Percentiles rank a stretch among this genome's conserved stretches.
Conservation (phyloP, 2,113 vertebrate genomes). For the Miniopterus natalensis region DNA sequence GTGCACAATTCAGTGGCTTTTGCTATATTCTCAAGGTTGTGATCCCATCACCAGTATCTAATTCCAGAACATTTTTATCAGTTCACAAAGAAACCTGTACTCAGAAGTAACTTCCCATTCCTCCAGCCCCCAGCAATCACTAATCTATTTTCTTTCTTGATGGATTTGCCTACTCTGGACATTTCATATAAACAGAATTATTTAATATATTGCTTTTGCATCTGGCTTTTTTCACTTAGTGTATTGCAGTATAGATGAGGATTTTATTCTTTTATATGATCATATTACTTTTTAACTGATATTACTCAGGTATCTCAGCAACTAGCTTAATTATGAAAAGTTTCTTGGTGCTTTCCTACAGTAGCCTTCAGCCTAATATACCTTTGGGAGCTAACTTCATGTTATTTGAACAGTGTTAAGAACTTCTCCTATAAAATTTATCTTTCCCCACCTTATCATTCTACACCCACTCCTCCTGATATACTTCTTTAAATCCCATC, state of each 20-base stretch:
- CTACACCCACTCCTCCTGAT: background rate
- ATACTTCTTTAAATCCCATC: background rate
- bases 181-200: constrained; percentile 6
- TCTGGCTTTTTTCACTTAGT: background rate
- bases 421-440: background rate
- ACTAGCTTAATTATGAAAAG: constrained; percentile 34
- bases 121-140: background rate
- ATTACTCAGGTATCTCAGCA: background rate
- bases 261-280: constrained; percentile 1
- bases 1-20: background rate
- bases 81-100: background rate
- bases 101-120: background rate
- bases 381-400: background rate
- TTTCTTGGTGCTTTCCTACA: background rate
- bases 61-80: constrained; percentile 57
- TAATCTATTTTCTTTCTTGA: background rate
- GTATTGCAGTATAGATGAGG: background rate
- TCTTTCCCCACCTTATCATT: background rate
- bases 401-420: background rate
- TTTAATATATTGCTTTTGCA: background rate
- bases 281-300: background rate
- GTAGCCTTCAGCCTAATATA: background rate
- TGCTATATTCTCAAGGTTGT: constrained; percentile 25
- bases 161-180: background rate
- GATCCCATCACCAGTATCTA: background rate